A percentile compares a stretch with the other conserved stretches of the same genome.
Conservation (phyloP, 2,888 invertebrate species). For the Mythimna loreyi region DNA sequence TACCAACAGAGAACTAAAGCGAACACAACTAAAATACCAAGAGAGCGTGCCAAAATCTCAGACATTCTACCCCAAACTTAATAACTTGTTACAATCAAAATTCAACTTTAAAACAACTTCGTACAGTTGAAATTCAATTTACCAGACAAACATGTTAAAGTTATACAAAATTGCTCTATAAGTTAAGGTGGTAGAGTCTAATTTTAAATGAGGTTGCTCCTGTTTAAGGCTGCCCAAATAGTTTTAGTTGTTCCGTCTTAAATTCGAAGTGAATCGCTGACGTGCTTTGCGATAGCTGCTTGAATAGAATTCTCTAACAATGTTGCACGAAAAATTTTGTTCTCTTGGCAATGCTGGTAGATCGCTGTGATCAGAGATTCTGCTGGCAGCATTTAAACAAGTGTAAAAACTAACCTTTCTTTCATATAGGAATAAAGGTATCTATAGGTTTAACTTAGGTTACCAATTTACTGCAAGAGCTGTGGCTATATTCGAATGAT, state of each 20-base stretch:
- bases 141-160: slow-evolving; percentile 16
- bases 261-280: slow-evolving; percentile 65
- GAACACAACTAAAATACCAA: slow-evolving; percentile 77
- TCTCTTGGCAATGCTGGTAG: background rate
- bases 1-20: slow-evolving; percentile 62
- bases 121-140: slow-evolving; percentile 67
- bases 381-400: background rate
- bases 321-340: slow-evolving; percentile 34
- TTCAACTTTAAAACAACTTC: slow-evolving; percentile 66
- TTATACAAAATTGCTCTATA: slow-evolving; percentile 50
- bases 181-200: slow-evolving; percentile 14
- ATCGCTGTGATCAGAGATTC: background rate
- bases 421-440: background rate
- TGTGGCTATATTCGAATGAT: no score
- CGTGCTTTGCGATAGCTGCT: slow-evolving; percentile 68
- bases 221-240: slow-evolving; percentile 62
- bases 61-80: slow-evolving; percentile 68
- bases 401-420: background rate
- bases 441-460: no score
- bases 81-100: slow-evolving; percentile 61
- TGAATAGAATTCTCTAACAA: slow-evolving; percentile 63
- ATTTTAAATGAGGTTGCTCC: slow-evolving; percentile 35
- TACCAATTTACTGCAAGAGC: no score
- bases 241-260: slow-evolving; percentile 70
- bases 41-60: slow-evolving; percentile 73